Base-by-base conservation (phyloP, 2,113 vertebrate genomes). In the Saccopteryx bilineata region DNA sequence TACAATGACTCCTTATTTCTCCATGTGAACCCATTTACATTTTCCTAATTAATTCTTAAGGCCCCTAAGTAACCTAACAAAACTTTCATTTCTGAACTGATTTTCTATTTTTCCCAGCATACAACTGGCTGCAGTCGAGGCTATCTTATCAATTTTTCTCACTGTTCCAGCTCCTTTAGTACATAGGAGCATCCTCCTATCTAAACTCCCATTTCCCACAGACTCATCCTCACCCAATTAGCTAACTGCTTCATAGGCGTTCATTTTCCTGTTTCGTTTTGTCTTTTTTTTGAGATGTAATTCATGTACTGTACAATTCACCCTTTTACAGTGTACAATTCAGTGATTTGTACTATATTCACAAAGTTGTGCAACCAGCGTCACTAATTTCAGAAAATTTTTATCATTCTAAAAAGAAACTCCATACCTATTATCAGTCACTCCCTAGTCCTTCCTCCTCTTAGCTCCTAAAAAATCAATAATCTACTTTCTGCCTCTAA, bases 41-140 rank as follows among this genome's bases (percentile, higher is more conserved):
- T 66, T 52, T 86, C 87, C 58, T 46, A 94, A 46, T 18, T 65
- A 46, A 84, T 54, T 61, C 50, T 86, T 90, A 82, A 94, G 13
- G 19, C 26, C 11, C 10, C 13, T 13, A 39, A 83, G 15, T 56
- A 81, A 86, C 2, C 7, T 28, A 63, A 60, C 26, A 0, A 46
- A 12, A 81, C 56, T 61, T 81, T n/a, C 10, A 71, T 79, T 94
- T 94, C 11, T n/a, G 71, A 83, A 78, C 11, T 65, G 12, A 81
- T 69, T 90, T 69, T 90, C 15, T 18, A 65, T 56, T 90, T 89
- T 80, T 61, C 13, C 39, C 21, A 54, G 19, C 24, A 10, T 46
- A 8, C n/a, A 79, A 15, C 5, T 12, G 15, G 15, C 8, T 63
- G 5, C 13, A 92, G 21, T 58, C 21, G 94, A 68, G 56, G 19